Percentiles rank a stretch among this genome's conserved stretches.
phyloP scores from a whole-genome alignment of 2,888 invertebrate genomes.

The Heliconius ethilla region DNA sequence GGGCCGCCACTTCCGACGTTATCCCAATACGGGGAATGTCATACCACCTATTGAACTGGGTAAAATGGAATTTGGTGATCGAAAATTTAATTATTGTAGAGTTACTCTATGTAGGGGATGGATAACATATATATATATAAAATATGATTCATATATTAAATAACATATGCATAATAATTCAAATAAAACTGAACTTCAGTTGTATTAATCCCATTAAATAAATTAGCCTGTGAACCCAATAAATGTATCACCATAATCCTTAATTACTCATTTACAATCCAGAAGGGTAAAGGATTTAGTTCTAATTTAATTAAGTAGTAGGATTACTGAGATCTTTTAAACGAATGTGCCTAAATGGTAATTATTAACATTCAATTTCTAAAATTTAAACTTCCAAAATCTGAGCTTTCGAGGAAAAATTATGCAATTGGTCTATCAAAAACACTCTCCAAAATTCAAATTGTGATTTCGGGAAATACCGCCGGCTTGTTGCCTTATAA shows the following conservation, averaged over 20 bases:
- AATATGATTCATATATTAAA: not conserved
- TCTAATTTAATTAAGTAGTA: conserved; percentile 26
- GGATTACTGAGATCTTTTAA: conserved; percentile 16
- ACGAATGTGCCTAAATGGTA: conserved; percentile 9
- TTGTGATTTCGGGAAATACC: conserved; percentile 48
- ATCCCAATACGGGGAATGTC: conserved; percentile 51
- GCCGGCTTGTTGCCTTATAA: conserved; percentile 49
- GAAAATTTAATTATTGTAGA: conserved; percentile 13
- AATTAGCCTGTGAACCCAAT: conserved; percentile 23
- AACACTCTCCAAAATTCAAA: conserved; percentile 48
- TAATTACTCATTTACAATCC: conserved; percentile 28
- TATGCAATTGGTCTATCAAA: conserved; percentile 43
- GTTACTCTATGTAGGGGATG: not conserved
- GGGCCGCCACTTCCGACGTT: conserved; percentile 67
- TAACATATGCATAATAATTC: not conserved
- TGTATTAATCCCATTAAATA: conserved; percentile 17
- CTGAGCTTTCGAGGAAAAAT: conserved; percentile 34
- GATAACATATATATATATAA: not conserved
- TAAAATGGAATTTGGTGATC: conserved; percentile 37
- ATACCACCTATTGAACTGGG: conserved; percentile 40
- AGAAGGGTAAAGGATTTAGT: conserved; percentile 26
- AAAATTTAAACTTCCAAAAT: conserved; percentile 32
- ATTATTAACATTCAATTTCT: conserved; percentile 32
- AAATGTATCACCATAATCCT: conserved; percentile 24
- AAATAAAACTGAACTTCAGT: not conserved